Conservation (phyloP, 2,113 vertebrate species). For the Prinia subflava region DNA sequence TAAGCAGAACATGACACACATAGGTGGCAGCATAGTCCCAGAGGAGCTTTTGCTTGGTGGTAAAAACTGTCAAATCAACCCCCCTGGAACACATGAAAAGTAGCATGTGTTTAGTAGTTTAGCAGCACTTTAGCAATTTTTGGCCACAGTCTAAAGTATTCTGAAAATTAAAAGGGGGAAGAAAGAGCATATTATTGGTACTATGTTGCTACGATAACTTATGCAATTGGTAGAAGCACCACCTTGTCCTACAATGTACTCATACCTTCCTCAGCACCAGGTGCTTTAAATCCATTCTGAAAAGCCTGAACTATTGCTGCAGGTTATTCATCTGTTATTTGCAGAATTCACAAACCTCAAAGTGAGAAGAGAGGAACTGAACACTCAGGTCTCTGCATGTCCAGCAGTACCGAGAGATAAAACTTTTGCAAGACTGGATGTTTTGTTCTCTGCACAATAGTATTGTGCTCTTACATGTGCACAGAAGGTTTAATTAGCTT, state of each 20-base stretch:
- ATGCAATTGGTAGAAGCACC: not conserved
- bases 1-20: not conserved
- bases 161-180: not conserved
- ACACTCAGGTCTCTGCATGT: not conserved
- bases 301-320: not conserved
- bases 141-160: not conserved
- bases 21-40: not conserved
- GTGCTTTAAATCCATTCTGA: not conserved
- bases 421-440: not conserved
- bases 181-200: not conserved
- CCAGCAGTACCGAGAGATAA: not conserved
- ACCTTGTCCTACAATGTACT: not conserved
- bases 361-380: not conserved
- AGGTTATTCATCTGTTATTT: not conserved
- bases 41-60: not conserved
- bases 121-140: not conserved
- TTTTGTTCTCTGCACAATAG: not conserved
- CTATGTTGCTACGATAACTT: not conserved
- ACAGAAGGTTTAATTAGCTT: not conserved
- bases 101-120: not conserved
- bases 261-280: not conserved
- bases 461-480: not conserved
- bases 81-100: not conserved
- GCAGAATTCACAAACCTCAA: not conserved
- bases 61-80: not conserved